These are phyloP conservation scores for Leptopilina boulardi DNA, from an alignment of 1,140 invertebrate genomes.

Conservation along the genomic window DNA sequence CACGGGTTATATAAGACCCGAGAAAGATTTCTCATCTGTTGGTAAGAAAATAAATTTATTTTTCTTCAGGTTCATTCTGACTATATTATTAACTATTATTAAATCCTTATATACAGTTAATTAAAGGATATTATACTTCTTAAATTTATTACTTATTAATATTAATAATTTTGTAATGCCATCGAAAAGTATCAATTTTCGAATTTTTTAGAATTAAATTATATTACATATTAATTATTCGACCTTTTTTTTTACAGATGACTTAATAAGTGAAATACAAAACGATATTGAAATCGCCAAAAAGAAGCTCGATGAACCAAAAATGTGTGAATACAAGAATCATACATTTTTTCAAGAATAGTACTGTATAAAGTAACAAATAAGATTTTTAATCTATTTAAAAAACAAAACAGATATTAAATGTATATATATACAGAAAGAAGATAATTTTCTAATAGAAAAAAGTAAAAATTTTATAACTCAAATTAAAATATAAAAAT, in stretches of 20 bases:
- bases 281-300: conserved; percentile 84
- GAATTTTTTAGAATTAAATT: conserved; percentile 32
- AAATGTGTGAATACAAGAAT: conserved; percentile 65
- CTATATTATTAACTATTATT: too few species aligned
- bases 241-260: conserved; percentile 77
- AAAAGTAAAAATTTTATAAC: neutral
- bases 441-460: neutral
- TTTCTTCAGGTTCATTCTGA: too few species aligned
- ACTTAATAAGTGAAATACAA: conserved; percentile 85
- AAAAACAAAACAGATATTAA: neutral
- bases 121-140: too few species aligned
- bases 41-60: conserved; percentile 72
- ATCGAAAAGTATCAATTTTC: too few species aligned
- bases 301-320: conserved; percentile 75
- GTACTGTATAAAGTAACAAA: neutral
- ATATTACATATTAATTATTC: conserved; percentile 43
- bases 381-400: neutral
- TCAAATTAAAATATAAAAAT: too few species aligned
- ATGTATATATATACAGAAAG: neutral
- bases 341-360: conserved; percentile 63
- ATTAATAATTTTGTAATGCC: too few species aligned
- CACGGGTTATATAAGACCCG: conserved; percentile 88
- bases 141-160: too few species aligned
- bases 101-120: too few species aligned
- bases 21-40: conserved; percentile 88